phyloP scores from a whole-genome alignment of 2,888 invertebrate genomes.

The Andrena bicolor region DNA sequence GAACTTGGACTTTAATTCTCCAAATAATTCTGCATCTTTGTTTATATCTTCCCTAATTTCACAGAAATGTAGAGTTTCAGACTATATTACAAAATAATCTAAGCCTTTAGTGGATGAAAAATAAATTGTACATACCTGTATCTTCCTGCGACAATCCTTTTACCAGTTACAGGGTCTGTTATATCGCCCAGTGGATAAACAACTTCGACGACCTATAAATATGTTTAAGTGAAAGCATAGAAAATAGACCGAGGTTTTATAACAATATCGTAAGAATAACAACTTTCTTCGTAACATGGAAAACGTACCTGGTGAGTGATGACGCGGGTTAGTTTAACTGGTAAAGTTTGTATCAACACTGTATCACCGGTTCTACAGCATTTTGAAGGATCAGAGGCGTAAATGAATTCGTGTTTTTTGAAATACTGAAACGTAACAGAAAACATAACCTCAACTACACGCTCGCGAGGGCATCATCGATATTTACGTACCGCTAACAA shows the following conservation, averaged over 20 bases:
- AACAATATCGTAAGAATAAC: not conserved
- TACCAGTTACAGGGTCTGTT: constrained; percentile 94
- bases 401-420: constrained; percentile 89
- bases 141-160: constrained; percentile 90
- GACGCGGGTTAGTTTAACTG: constrained; percentile 90
- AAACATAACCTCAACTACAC: constrained; percentile 69
- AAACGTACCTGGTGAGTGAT: constrained; percentile 89
- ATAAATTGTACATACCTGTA: constrained; percentile 86
- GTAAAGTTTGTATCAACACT: constrained; percentile 91
- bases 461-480: constrained; percentile 8
- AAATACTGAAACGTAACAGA: constrained; percentile 88
- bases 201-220: constrained; percentile 88
- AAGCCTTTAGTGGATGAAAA: not conserved
- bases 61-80: constrained; percentile 27
- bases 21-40: constrained; percentile 89
- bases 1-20: constrained; percentile 89
- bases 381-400: constrained; percentile 92
- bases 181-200: constrained; percentile 94
- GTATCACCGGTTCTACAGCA: constrained; percentile 93
- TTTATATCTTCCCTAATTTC: constrained; percentile 89
- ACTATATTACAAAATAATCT: not conserved
- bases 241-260: not conserved
- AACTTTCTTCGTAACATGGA: not conserved
- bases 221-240: not conserved
- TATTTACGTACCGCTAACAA: constrained; percentile 90